phyloP scores from a whole-genome alignment of 2,113 vertebrate species.

The Pontoporia blainvillei region DNA sequence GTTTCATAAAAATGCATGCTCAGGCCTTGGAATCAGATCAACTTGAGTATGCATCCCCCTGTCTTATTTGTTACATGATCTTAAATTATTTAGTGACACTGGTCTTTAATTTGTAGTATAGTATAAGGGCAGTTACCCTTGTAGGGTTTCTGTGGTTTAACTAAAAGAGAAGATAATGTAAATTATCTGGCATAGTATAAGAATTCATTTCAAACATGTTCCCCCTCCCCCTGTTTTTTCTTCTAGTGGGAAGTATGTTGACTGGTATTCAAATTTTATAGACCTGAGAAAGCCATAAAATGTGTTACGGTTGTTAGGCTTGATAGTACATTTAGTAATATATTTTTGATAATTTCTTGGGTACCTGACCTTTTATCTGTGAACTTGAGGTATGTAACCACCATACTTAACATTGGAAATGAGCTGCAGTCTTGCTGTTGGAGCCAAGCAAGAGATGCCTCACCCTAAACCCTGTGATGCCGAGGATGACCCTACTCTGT shows the following conservation, averaged over 20 bases:
- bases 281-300: background rate
- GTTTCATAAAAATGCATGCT: background rate
- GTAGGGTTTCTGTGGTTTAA: background rate
- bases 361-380: background rate
- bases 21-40: background rate
- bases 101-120: background rate
- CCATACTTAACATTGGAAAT: background rate
- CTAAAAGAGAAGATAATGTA: background rate
- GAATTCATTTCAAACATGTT: background rate
- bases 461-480: background rate
- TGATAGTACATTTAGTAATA: background rate
- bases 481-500: background rate
- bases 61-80: background rate
- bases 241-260: background rate
- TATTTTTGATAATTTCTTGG: background rate
- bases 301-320: background rate
- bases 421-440: background rate
- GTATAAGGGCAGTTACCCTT: background rate
- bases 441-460: background rate
- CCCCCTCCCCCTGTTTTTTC: background rate
- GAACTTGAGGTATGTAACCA: background rate
- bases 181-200: background rate
- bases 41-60: background rate
- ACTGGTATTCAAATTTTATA: background rate
- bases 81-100: conserved; percentile 8